These are phyloP conservation scores for Carpatolechia fugitivella DNA, from an alignment of 2,888 invertebrate genomes.

Conservation along the genomic window DNA sequence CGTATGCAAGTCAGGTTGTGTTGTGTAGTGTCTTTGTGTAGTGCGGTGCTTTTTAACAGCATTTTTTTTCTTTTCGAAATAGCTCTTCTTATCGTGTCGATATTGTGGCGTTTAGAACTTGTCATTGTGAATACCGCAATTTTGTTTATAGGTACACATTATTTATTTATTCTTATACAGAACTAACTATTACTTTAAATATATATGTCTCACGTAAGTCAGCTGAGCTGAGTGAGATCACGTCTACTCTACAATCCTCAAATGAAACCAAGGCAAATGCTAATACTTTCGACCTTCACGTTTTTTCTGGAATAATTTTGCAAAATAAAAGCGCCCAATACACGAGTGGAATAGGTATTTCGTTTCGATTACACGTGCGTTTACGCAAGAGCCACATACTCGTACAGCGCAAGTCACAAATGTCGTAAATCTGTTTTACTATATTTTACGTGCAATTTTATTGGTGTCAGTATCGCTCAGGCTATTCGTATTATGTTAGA, in stretches of 20 bases:
- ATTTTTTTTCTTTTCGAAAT: no score
- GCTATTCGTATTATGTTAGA: not conserved
- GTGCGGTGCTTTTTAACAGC: no score
- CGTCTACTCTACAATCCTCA: conserved; percentile 60
- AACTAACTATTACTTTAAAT: conserved; percentile 54
- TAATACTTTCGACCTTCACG: conserved; percentile 56
- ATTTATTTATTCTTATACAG: no score
- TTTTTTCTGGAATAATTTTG: conserved; percentile 47
- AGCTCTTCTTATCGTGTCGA: not conserved
- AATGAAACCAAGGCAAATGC: conserved; percentile 60
- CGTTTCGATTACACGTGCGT: not conserved
- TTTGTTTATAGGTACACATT: no score
- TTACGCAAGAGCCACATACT: not conserved
- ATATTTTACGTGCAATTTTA: not conserved
- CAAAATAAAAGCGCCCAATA: conserved; percentile 21
- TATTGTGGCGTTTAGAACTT: no score
- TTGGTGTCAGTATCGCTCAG: not conserved
- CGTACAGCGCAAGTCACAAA: not conserved
- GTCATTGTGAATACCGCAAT: no score
- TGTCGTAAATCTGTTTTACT: not conserved
- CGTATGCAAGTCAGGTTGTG: no score
- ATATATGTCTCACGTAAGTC: conserved; percentile 45
- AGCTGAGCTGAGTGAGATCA: conserved; percentile 58
- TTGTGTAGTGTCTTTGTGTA: no score
- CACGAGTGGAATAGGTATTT: conserved; percentile 1